Evolutionary conservation across 2,888 invertebrate species (phyloP).

Genomic region (Tipula vernalis): DNA sequence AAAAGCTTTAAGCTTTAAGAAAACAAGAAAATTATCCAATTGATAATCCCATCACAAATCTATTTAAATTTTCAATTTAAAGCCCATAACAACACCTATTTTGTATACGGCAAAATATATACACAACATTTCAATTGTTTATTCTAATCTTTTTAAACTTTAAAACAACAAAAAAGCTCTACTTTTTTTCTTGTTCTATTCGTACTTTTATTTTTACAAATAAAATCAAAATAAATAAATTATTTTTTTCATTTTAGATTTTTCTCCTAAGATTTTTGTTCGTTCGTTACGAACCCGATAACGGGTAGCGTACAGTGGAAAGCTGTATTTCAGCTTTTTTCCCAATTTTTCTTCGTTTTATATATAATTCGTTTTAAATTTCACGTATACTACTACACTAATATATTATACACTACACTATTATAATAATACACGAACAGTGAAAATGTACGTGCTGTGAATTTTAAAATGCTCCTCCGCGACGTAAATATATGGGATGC

Average conservation of each 20-base stretch:
- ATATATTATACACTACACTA: background rate
- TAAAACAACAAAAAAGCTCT: background rate
- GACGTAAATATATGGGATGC: background rate
- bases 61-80: background rate
- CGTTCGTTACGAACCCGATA: background rate
- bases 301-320: background rate
- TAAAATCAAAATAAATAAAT: constrained; percentile 4
- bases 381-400: background rate
- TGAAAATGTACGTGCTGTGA: background rate
- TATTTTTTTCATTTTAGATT: background rate
- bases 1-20: background rate
- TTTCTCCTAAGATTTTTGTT: background rate
- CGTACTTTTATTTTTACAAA: background rate
- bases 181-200: background rate
- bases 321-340: background rate
- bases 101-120: background rate
- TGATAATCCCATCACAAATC: background rate
- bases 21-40: background rate
- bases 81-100: background rate
- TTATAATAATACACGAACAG: background rate
- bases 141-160: background rate
- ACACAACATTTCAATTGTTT: background rate
- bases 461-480: background rate
- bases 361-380: background rate
- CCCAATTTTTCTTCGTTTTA: background rate